Evolutionary conservation across 2,888 invertebrate species (phyloP), one percentile per base, ranked within the genome.

Genomic region (Malachius bipustulatus): DNA sequence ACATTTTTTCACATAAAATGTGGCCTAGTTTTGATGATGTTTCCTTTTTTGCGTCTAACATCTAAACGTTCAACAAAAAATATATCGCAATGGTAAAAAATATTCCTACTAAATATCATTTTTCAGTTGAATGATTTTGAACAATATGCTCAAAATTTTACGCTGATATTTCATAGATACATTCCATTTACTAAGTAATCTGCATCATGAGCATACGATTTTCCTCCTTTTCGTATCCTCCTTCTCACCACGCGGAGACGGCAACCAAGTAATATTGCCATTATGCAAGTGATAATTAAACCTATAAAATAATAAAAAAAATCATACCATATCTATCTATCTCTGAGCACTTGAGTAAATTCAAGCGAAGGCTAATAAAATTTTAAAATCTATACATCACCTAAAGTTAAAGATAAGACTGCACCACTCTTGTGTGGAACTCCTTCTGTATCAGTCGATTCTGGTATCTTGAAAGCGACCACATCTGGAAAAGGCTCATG

Each of bases 181-280:
- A 96, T 94, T 55, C 94, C 94, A 66, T 96, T 94, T 50, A 96
- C 93, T 52, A 96, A 71, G 65, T 93, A 94, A 68, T 94, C 94
- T 0, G 93, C 90, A 65, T 94, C 94, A 61, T 91, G 88, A 16
- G 88, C 82, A 56, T 83, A 82, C 32, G 80, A 75, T 61, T 85
- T 81, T 39, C 83, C 81, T 31, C 82, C 80, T 48, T 83, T 74
- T 43, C 80, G 70, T 41, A 84, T 71, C 36, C 83, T 69, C 46
- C 84, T 71, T 36, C 71, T 63, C 11, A 89, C 80, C 38, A 82
- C 80, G 47, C 85, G 71, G 59, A 89, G 69, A 34, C 91, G 73
- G 57, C 89, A 91, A 14, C 78, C 85, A 45, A 87, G 77, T 52
- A 91, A 66, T 38, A 82, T 73, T 31, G 82, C 77, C 71, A 90